Base-by-base conservation (phyloP, 2,797 vertebrate genomes). In the Sitta carolinensis region DNA sequence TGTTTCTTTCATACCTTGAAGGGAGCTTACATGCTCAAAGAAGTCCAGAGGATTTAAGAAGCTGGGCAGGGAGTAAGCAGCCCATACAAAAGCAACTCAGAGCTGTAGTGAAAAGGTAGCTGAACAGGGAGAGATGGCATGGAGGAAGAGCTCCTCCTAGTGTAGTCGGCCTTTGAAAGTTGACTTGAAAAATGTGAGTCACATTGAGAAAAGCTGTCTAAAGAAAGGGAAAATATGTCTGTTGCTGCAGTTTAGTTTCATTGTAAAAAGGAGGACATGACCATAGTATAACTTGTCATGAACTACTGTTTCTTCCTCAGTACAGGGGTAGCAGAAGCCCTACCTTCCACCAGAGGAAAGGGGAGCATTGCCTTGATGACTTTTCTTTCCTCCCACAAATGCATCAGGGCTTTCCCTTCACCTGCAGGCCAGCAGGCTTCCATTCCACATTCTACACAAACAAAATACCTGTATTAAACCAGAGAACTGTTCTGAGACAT, bases 141-240 rank as follows among this genome's bases (percentile, higher is more conserved):
- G 58, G 90, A 77, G 87, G 48, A 93, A 86, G 80, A 94, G 94
- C 95, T 90, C 94, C 93, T 72, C 90, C 94, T 95, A 70, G 80
- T 88, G 93, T 87, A 88, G 55, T 4, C 7, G 3, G 36, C 19
- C 58, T 66, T 85, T 69, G 59, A 42, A 83, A 78, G 51, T 47
- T 62, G 14, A 23, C 67, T 69, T 32, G 22, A 61, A 61, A 83
- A 76, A 38, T 18, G 0, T 13, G 51, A 87, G 19, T 43, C 58
- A 12, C 30, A 16, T 27, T 43, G 80, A 63, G 36, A 54, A 72
- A 72, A 78, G 16, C 27, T 54, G 16, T 30, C 30, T 11, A 45
- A 67, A 10, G 21, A 19, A 73, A 57, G 19, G 42, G 18, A 74
- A 64, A 61, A 64, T 4, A 45, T 57, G 50, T 32, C 29, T 75